Evolutionary conservation across 2,797 vertebrate species (phyloP).

Genomic region (Esox masquinongy): DNA sequence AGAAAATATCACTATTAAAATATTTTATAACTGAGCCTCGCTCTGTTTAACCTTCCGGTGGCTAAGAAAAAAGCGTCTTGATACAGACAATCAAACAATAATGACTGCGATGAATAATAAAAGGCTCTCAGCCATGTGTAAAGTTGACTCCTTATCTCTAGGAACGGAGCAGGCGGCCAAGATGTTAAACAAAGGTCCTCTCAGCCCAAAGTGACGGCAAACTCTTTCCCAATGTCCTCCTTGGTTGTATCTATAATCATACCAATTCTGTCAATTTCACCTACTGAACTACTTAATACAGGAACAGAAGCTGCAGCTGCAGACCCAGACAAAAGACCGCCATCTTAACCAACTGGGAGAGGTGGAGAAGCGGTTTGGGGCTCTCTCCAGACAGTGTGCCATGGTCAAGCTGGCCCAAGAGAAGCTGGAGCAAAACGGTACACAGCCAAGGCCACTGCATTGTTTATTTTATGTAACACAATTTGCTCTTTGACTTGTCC

Average conservation of each 20-base stretch:
- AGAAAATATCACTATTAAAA: slow-evolving; percentile 84
- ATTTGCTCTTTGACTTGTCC: background rate
- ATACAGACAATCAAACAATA: slow-evolving; percentile 79
- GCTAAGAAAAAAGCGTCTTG: slow-evolving; percentile 67
- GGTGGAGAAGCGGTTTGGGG: slow-evolving; percentile 79
- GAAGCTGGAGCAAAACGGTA: slow-evolving; percentile 87
- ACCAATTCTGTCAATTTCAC: background rate
- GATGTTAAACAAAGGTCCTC: slow-evolving; percentile 49
- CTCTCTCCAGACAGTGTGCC: slow-evolving; percentile 77
- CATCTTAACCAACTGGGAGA: slow-evolving; percentile 87
- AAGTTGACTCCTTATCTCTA: slow-evolving; percentile 58
- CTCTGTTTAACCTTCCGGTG: slow-evolving; percentile 76
- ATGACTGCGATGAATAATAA: slow-evolving; percentile 68
- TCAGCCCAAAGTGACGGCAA: slow-evolving; percentile 20
- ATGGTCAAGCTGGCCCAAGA: slow-evolving; percentile 81
- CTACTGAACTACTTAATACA: slow-evolving; percentile 46
- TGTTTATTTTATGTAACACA: background rate
- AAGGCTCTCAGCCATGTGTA: slow-evolving; percentile 64
- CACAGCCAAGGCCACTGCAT: background rate
- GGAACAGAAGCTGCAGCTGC: slow-evolving; percentile 87
- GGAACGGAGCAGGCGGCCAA: slow-evolving; percentile 37
- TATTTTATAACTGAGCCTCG: slow-evolving; percentile 78
- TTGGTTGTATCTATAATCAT: slow-evolving; percentile 2
- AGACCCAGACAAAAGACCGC: slow-evolving; percentile 82
- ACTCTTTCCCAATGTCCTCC: background rate